Base-by-base conservation (phyloP, 2,113 vertebrate genomes). In the Euleptes europaea region DNA sequence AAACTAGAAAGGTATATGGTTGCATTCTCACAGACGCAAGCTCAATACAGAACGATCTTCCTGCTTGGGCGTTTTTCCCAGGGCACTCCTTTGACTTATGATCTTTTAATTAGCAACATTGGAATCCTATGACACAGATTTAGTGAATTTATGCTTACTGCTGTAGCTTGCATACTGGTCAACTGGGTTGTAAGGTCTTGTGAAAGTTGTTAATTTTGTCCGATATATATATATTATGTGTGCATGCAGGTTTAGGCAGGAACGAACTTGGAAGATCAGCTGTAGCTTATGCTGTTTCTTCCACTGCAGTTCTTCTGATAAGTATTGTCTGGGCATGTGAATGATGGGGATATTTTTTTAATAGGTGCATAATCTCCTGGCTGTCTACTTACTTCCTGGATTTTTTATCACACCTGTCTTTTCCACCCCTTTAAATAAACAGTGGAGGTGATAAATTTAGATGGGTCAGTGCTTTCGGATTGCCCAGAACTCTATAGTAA, bases 161-260 rank as follows among this genome's bases (percentile, higher is more conserved):
- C n/a, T 60, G 23, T 0, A 0, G 0, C 0, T 44, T 33, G 1
- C 0, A 1, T 21, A 9, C 2, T 2, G 76, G 78, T 84, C 81
- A 78, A 42, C 84, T 79, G n/a, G 67, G 2, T 11, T 8, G 0
- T 70, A 0, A 13, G 79, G 6, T 67, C 60, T 51, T 60, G 79
- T 85, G 78, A 65, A 83, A 71, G 3, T 28, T 0, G 0, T 73
- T 72, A 54, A 13, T 54, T 70, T 76, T 57, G 17, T 19, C 4
- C 75, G 35, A 57, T 4, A 69, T 86, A 23, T 84, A 73, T 28
- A 31, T 70, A 38, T 70, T 33, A 28, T 67, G 42, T 70, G 75
- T 28, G 33, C 0, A 77, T 86, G 60, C 85, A 77, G 3, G 60
- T 35, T 77, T 74, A 85, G 85, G 84, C 86, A 86, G 40, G 60